Evolutionary conservation across 2,113 vertebrate species (phyloP).

Genomic region (Mixornis gularis): DNA sequence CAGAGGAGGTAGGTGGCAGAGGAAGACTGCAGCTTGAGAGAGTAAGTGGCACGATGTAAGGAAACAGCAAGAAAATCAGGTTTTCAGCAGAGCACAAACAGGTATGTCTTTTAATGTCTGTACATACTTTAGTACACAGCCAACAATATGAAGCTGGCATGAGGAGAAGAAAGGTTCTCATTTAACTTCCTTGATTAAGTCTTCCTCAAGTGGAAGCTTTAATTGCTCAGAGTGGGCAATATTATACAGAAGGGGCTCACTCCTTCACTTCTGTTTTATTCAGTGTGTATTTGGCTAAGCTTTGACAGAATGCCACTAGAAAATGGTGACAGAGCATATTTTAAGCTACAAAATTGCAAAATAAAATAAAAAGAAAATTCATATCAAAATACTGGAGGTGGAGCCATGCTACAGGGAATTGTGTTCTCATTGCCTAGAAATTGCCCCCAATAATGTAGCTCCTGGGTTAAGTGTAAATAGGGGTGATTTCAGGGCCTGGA

Average conservation of each 20-base stretch:
- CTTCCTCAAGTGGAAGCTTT: neutral
- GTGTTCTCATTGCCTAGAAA: neutral
- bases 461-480: neutral
- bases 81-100: neutral
- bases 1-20: conserved; percentile 51
- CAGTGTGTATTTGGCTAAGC: neutral
- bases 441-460: neutral
- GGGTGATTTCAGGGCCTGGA: neutral
- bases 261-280: neutral
- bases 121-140: neutral
- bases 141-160: neutral
- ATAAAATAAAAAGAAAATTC: neutral
- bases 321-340: neutral
- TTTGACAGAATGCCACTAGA: neutral
- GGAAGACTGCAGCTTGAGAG: conserved; percentile 25
- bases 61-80: neutral
- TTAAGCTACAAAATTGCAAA: neutral
- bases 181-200: neutral
- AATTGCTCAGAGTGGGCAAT: neutral
- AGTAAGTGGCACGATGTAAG: neutral
- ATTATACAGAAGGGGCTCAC: neutral
- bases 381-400: conserved; percentile 47
- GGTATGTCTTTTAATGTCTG: neutral
- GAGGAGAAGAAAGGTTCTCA: neutral
- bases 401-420: conserved; percentile 53